A percentile compares a stretch with the other conserved stretches of the same genome.
These are phyloP conservation scores for Chrysopilus asiliformis DNA, from an alignment of 2,888 invertebrate genomes.

Conservation along the genomic window DNA sequence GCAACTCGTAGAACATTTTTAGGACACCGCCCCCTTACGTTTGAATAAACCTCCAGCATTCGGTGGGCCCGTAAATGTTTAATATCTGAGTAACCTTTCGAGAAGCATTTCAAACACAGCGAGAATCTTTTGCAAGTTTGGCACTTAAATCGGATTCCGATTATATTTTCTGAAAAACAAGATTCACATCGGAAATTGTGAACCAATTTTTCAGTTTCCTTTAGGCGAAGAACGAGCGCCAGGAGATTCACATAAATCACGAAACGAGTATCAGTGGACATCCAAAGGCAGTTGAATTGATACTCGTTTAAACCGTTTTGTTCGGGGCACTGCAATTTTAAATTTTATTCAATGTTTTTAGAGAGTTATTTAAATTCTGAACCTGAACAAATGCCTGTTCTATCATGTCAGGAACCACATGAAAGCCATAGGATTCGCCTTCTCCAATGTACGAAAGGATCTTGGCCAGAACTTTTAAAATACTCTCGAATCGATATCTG, in stretches of 20 bases:
- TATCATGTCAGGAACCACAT: conserved; percentile 24
- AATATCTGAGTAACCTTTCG: conserved; percentile 23
- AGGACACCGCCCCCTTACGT: conserved; percentile 17
- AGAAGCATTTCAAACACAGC: conserved; percentile 32
- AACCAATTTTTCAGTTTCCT: conserved; percentile 29
- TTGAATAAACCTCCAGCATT: conserved; percentile 31
- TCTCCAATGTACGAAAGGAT: conserved; percentile 31
- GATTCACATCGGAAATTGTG: conserved; percentile 28
- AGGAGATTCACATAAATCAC: conserved; percentile 31
- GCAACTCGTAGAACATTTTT: background rate
- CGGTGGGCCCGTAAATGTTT: conserved; percentile 28
- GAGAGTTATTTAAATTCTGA: no score
- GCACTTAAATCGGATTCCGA: conserved; percentile 34
- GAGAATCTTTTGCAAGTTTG: conserved; percentile 29
- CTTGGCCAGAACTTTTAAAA: conserved; percentile 27
- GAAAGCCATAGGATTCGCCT: conserved; percentile 25
- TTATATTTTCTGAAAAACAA: conserved; percentile 27
- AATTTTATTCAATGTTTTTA: background rate
- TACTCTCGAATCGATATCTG: conserved; percentile 27
- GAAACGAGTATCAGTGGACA: conserved; percentile 25
- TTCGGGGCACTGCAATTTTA: conserved; percentile 21
- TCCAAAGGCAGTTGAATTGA: conserved; percentile 32
- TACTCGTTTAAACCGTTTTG: conserved; percentile 27
- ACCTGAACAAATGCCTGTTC: conserved; percentile 28
- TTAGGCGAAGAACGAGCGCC: conserved; percentile 30